A percentile compares a stretch with the other conserved stretches of the same genome.
Conservation (phyloP, 2,888 invertebrate species). For the Chromoteleia sp. region DNA sequence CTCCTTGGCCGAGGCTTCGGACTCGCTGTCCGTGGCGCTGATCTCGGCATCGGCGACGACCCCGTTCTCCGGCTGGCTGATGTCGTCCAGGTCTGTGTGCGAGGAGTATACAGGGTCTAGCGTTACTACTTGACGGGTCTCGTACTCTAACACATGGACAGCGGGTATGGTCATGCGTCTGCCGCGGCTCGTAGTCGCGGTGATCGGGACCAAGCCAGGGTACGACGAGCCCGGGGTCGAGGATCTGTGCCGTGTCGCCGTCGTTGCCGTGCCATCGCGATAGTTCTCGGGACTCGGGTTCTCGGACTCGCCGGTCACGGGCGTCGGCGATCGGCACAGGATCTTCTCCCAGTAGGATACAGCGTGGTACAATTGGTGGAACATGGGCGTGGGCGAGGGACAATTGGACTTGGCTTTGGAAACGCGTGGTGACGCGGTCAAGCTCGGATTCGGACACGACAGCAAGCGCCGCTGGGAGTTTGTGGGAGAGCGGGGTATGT, state of each 20-base stretch:
- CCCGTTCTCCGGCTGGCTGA: constrained; percentile 89
- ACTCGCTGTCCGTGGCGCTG: constrained; percentile 87
- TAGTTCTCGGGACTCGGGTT: constrained; percentile 11
- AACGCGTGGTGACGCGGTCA: constrained; percentile 55
- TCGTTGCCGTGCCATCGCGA: too few species aligned
- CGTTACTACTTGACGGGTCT: constrained; percentile 82
- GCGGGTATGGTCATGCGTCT: constrained; percentile 82
- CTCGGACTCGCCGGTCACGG: constrained; percentile 59
- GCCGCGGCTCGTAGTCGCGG: constrained; percentile 24
- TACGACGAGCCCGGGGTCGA: constrained; percentile 51
- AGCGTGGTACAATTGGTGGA: constrained; percentile 85
- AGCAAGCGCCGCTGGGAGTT: constrained; percentile 79
- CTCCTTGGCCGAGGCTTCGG: constrained; percentile 87
- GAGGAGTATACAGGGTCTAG: constrained; percentile 83
- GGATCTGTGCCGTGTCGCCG: constrained; percentile 24
- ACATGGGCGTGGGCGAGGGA: constrained; percentile 85
- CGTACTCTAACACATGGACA: constrained; percentile 79
- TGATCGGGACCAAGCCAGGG: constrained; percentile 52
- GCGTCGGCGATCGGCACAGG: constrained; percentile 76
- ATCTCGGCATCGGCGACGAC: constrained; percentile 86
- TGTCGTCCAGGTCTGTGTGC: constrained; percentile 89
- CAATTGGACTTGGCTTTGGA: constrained; percentile 76
- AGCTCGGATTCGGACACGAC: constrained; percentile 77
- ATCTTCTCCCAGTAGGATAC: constrained; percentile 82
- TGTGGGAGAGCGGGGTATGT: constrained; percentile 77